Base-by-base conservation (phyloP, 2,888 invertebrate genomes). In the Tolmerus cingulatus region DNA sequence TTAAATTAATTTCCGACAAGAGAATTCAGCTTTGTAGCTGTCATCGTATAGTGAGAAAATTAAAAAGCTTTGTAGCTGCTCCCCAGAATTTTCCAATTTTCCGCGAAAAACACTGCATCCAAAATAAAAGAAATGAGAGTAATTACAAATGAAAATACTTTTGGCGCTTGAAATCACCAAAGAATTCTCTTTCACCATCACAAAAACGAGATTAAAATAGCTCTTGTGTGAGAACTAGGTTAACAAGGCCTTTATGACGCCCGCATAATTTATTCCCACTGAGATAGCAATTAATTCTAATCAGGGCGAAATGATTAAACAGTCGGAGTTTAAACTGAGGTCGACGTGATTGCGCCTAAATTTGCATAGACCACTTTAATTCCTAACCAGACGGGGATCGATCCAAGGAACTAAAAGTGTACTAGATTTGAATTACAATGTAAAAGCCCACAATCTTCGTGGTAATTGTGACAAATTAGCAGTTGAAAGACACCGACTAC, bases 211-310 rank as follows among this genome's bases (percentile, higher is more conserved):
- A 66, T 76, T 19, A 79, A 23, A 51, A 40, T 14, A 46, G 23
- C 51, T 5, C 51, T 27, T 27, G 30, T 79, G 51, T 78, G 27
- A 79, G 30, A 79, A 79, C 30, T 79, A 51, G 79, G 51, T 79
- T 79, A 79, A 79, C 51, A 30, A n/a, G 27, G 46, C 30, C 79
- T 79, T 79, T 79, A 79, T 79, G 79, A 79, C 51, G 43, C 79
- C 79, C 79, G 79, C 79, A 79, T 79, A 79, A 79, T 79, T 79
- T 51, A 79, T 79, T 51, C 27, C 43, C 79, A 27, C 16, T 30
- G 51, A 23, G 51, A 51, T 79, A 79, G 79, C 79, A 79, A 79
- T 79, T 79, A 79, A 79, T 79, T 40, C 79, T 79, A 79, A 79
- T 79, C 79, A 79, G 30, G 27, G 51, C 5, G 7, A 79, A 76